Percentiles rank a stretch among this genome's conserved stretches.
These are phyloP conservation scores for Teleiodes luculella DNA, from an alignment of 2,888 invertebrate genomes.

Conservation along the genomic window DNA sequence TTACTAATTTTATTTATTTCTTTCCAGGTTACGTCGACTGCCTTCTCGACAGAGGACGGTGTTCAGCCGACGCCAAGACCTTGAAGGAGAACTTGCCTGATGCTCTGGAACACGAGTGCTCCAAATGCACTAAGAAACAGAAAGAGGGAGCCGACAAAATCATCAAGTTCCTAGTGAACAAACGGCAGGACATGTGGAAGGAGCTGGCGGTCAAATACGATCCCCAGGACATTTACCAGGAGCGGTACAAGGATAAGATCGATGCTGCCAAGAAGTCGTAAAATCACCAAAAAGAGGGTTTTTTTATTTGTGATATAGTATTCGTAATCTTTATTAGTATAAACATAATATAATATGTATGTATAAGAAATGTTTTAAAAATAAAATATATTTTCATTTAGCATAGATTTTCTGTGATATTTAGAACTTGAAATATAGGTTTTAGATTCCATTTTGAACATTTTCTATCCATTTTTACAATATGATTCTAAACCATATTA, in stretches of 20 bases:
- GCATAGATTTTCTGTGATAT: not conserved
- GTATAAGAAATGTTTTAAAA: not conserved
- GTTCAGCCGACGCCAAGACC: constrained; percentile 83
- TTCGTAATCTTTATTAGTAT: too few relatives aligned
- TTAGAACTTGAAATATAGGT: too few relatives aligned
- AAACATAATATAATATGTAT: not conserved
- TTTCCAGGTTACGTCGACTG: constrained; percentile 81
- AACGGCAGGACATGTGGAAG: constrained; percentile 83
- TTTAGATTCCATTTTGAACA: too few relatives aligned
- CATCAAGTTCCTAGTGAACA: constrained; percentile 82
- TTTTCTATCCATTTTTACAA: too few relatives aligned
- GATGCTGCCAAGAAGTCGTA: constrained; percentile 40
- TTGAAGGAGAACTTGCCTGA: constrained; percentile 82
- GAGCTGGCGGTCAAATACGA: constrained; percentile 84
- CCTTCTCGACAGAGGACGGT: constrained; percentile 80
- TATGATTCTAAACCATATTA: too few relatives aligned
- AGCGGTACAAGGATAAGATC: constrained; percentile 79
- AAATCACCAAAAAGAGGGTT: not conserved
- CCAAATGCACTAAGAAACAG: constrained; percentile 82
- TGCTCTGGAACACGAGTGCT: constrained; percentile 83
- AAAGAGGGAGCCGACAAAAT: constrained; percentile 80
- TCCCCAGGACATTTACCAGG: constrained; percentile 81
- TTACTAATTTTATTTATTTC: not conserved
- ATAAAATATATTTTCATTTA: not conserved
- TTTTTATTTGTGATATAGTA: not conserved